phyloP scores from a whole-genome alignment of 2,797 vertebrate species.

The Enteromius thamalakanensis region DNA sequence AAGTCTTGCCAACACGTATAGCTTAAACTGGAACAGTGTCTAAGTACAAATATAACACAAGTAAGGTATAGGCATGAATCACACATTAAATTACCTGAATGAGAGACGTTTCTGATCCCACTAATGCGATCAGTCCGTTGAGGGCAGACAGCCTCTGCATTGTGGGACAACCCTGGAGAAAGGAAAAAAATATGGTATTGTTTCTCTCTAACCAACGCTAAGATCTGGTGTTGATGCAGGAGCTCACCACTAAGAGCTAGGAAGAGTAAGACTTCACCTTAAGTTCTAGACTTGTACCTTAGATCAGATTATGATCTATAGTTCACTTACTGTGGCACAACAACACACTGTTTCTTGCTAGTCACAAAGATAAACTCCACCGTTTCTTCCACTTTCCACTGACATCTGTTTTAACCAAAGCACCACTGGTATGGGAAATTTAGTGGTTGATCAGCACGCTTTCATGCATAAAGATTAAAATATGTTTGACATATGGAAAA shows the following conservation, averaged over 20 bases:
- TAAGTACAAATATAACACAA: background rate
- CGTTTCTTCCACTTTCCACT: background rate
- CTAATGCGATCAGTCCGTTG: constrained; percentile 87
- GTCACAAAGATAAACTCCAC: background rate
- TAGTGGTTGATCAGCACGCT: background rate
- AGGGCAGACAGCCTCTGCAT: constrained; percentile 94
- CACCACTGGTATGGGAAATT: background rate
- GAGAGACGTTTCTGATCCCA: constrained; percentile 87
- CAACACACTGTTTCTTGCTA: background rate
- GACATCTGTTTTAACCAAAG: background rate
- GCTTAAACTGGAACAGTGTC: background rate
- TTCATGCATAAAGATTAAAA: background rate
- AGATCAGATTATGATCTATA: background rate
- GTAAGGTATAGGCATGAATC: background rate
- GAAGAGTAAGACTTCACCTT: background rate
- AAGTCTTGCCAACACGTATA: background rate
- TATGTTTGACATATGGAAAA: background rate
- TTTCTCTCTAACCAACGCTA: background rate
- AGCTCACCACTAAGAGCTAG: background rate
- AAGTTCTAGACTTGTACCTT: background rate
- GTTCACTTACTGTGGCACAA: background rate
- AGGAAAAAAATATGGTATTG: background rate
- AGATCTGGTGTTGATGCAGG: background rate
- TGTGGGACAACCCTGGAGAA: constrained; percentile 86
- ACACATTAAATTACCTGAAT: constrained; percentile 81